These are phyloP conservation scores for Nautilus pompilius DNA, from an alignment of 1,140 invertebrate genomes.

Conservation along the genomic window DNA sequence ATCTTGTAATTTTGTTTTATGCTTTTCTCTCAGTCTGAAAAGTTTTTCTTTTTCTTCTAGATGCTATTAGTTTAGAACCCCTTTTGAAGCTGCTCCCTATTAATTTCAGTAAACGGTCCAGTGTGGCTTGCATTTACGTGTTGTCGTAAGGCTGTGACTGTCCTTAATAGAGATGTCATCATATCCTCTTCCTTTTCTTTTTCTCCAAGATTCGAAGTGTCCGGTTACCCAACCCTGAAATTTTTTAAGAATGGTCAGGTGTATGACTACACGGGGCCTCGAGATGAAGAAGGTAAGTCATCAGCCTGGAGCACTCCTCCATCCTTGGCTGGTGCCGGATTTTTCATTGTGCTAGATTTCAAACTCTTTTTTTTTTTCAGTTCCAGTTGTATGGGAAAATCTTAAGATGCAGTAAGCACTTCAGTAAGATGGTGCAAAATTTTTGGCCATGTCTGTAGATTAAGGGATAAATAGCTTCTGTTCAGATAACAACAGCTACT, in stretches of 20 bases:
- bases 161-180: neutral
- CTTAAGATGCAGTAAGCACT: neutral
- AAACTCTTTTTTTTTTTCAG: neutral
- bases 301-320: neutral
- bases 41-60: too few species aligned
- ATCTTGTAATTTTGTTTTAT: too few species aligned
- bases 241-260: slow-evolving; percentile 54
- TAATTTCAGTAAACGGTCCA: neutral
- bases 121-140: neutral
- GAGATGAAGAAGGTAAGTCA: slow-evolving; percentile 50
- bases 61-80: too few species aligned
- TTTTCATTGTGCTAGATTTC: neutral
- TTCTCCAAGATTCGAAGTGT: slow-evolving; percentile 42
- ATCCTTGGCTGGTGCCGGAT: neutral
- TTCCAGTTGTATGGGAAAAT: neutral
- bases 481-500: neutral
- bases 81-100: too few species aligned
- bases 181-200: neutral
- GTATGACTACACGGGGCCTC: slow-evolving; percentile 56
- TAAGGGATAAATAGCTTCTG: neutral
- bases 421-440: neutral
- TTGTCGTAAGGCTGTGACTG: neutral
- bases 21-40: too few species aligned
- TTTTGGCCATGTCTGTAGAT: neutral
- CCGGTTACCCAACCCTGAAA: slow-evolving; percentile 57